Conservation (phyloP, 2,113 vertebrate species). For the Piprites chloris region DNA sequence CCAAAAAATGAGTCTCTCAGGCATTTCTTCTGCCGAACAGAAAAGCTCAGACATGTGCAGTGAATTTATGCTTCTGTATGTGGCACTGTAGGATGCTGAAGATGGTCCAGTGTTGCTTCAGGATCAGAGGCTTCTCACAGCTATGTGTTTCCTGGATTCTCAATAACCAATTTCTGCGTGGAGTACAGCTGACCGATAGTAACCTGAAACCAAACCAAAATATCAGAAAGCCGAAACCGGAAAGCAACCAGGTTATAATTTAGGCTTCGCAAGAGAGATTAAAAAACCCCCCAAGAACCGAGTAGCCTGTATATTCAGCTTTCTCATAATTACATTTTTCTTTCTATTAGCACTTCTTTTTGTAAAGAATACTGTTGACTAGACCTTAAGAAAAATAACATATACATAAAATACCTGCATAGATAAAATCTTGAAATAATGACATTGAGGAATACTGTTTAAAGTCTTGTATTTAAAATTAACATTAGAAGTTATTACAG, state of each 20-base stretch:
- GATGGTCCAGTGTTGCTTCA: constrained; percentile 30
- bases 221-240: background rate
- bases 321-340: background rate
- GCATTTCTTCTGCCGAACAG: constrained; percentile 27
- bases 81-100: constrained; percentile 43
- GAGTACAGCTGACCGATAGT: constrained; percentile 78
- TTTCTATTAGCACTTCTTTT: background rate
- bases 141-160: constrained; percentile 64
- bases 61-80: background rate
- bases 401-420: background rate
- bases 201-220: constrained; percentile 72
- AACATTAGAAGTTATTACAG: background rate
- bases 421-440: background rate
- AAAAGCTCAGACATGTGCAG: constrained; percentile 1
- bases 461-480: background rate
- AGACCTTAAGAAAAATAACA: background rate
- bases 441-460: background rate
- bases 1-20: background rate
- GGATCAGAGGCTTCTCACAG: background rate
- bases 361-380: background rate
- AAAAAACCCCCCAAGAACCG: background rate
- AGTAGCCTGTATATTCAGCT: background rate
- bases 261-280: background rate
- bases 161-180: constrained; percentile 78
- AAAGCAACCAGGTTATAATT: background rate